A percentile compares a stretch with the other conserved stretches of the same genome.
phyloP scores from a whole-genome alignment of 2,113 vertebrate species.

The Fregata magnificens region DNA sequence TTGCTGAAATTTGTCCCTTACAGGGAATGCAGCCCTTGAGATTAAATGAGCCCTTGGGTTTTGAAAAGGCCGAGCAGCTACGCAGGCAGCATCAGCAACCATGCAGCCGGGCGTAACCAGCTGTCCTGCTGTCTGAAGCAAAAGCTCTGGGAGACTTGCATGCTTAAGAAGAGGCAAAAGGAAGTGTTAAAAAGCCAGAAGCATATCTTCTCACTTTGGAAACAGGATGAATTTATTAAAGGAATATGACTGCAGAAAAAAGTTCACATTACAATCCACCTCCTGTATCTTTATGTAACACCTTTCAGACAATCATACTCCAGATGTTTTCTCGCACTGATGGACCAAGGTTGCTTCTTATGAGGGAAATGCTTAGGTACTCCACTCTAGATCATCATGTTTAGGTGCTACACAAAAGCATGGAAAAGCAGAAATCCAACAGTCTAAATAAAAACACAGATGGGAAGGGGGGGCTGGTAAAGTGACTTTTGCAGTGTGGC shows the following conservation, averaged over 20 bases:
- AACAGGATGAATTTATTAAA: background rate
- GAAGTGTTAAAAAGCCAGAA: background rate
- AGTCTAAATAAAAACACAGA: background rate
- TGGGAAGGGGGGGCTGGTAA: background rate
- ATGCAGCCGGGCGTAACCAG: background rate
- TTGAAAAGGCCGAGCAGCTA: background rate
- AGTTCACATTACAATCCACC: background rate
- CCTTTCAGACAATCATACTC: background rate
- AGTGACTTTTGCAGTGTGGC: background rate
- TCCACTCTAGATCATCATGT: background rate
- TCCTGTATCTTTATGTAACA: background rate
- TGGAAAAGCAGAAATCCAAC: background rate
- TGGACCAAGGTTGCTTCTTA: background rate
- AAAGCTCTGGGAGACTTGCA: background rate
- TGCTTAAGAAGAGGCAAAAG: background rate
- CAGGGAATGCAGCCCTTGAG: background rate
- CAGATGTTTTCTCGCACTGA: background rate
- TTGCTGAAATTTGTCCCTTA: background rate
- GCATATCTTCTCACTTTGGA: background rate
- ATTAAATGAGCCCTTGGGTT: background rate
- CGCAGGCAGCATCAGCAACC: background rate
- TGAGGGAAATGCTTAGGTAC: background rate
- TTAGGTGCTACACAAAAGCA: background rate
- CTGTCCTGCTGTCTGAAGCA: background rate
- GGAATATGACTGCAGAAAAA: background rate